Conservation (phyloP, 2,113 vertebrate genomes). For the Clarias batrachus region DNA sequence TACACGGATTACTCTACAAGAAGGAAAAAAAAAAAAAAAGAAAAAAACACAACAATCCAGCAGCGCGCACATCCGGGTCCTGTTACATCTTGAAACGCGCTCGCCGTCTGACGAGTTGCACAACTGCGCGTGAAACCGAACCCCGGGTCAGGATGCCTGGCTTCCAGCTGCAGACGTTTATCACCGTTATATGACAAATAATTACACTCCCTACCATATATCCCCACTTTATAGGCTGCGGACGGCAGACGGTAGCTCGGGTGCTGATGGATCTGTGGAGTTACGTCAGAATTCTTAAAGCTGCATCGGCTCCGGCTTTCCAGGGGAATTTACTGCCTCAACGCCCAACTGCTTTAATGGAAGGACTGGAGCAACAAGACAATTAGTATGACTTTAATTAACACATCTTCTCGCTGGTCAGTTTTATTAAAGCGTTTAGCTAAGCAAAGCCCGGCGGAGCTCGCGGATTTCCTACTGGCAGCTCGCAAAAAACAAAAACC, state of each 20-base stretch:
- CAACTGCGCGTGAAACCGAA: background rate
- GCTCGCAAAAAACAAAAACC: conserved; percentile 33
- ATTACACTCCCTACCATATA: conserved; percentile 18
- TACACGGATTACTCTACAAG: background rate
- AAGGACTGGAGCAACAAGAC: conserved; percentile 46
- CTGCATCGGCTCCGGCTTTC: background rate
- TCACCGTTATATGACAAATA: conserved; percentile 36
- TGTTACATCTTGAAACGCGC: background rate
- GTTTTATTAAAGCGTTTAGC: conserved; percentile 53
- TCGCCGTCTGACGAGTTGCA: background rate
- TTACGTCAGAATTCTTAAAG: conserved; percentile 4
- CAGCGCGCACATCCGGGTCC: background rate
- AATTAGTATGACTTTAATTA: conserved; percentile 56
- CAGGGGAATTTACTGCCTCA: conserved; percentile 28
- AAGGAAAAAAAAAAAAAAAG: too few relatives aligned
- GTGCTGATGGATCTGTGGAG: conserved; percentile 11
- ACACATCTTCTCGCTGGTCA: conserved; percentile 48
- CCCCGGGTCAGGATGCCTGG: background rate
- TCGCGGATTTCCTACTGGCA: background rate
- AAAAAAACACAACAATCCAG: background rate
- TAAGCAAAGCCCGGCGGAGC: conserved; percentile 36
- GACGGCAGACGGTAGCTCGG: background rate
- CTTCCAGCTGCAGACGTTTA: conserved; percentile 20
- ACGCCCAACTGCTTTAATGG: conserved; percentile 35
- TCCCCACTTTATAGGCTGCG: conserved; percentile 31